A percentile compares a stretch with the other conserved stretches of the same genome.
Conservation (phyloP, 2,888 invertebrate genomes). For the Archaeoteleia sp. region DNA sequence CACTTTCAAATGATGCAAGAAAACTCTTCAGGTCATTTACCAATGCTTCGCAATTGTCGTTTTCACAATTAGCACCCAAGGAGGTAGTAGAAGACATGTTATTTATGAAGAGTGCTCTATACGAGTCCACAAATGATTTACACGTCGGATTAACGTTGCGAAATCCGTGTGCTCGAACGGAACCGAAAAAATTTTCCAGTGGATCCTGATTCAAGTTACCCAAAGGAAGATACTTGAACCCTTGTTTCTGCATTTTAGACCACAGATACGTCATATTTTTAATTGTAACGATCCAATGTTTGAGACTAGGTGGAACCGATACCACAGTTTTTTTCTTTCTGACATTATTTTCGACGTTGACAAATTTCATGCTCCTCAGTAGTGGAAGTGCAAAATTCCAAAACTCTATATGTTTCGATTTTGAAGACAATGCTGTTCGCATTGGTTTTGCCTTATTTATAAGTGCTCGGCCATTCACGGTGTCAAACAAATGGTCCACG, state of each 20-base stretch:
- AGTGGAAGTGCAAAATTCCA: not conserved
- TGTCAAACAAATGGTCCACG: too few species aligned
- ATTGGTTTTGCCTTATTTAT: too few species aligned
- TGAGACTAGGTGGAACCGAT: conserved; percentile 1
- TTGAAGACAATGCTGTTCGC: not conserved
- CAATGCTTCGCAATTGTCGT: not conserved
- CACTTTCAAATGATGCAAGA: not conserved
- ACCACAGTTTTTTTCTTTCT: too few species aligned
- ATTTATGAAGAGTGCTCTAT: not conserved
- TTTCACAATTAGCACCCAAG: not conserved
- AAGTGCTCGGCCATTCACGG: too few species aligned
- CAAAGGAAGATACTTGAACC: not conserved
- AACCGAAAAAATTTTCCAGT: conserved; percentile 4
- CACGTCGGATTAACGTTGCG: not conserved
- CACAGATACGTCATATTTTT: conserved; percentile 5
- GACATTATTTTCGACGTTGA: too few species aligned
- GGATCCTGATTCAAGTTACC: not conserved
- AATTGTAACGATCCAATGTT: conserved; percentile 1
- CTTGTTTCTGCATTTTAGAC: not conserved
- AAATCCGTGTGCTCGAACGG: not conserved
- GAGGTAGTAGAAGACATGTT: conserved; percentile 3
- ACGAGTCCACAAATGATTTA: too few species aligned
- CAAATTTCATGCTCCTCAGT: not conserved
- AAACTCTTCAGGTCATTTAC: not conserved
- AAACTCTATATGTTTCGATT: not conserved